Conservation (phyloP, 2,113 vertebrate species). For the Hassar affinis region DNA sequence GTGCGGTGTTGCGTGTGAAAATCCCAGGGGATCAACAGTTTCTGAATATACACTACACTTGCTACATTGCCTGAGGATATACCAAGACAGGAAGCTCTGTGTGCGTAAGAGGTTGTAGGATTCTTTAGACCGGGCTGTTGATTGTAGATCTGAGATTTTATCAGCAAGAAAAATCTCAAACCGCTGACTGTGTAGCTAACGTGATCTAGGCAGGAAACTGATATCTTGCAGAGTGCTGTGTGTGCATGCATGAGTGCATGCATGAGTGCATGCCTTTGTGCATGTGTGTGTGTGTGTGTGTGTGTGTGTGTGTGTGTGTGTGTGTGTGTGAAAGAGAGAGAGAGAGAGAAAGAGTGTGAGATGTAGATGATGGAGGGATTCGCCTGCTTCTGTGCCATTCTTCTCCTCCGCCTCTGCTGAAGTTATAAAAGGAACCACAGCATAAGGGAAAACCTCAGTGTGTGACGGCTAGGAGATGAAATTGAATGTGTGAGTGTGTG, state of each 20-base stretch:
- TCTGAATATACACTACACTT: neutral
- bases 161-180: neutral
- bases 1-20: neutral
- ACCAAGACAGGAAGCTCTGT: neutral
- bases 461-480: neutral
- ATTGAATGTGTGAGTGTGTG: neutral
- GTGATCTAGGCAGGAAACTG: neutral
- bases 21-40: neutral
- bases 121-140: neutral
- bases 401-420: neutral
- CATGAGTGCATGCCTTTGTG: neutral
- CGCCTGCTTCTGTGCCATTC: neutral
- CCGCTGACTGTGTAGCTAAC: neutral
- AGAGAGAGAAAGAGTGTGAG: neutral
- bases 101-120: neutral
- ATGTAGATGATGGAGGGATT: neutral
- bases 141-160: neutral
- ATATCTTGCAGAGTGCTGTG: neutral
- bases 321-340: no score
- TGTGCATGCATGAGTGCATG: neutral
- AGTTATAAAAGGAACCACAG: neutral
- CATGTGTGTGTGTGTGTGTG: neutral
- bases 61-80: neutral
- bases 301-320: neutral
- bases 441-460: neutral